These are phyloP conservation scores for Andrena fulva DNA, from an alignment of 2,888 invertebrate genomes.

Conservation along the genomic window DNA sequence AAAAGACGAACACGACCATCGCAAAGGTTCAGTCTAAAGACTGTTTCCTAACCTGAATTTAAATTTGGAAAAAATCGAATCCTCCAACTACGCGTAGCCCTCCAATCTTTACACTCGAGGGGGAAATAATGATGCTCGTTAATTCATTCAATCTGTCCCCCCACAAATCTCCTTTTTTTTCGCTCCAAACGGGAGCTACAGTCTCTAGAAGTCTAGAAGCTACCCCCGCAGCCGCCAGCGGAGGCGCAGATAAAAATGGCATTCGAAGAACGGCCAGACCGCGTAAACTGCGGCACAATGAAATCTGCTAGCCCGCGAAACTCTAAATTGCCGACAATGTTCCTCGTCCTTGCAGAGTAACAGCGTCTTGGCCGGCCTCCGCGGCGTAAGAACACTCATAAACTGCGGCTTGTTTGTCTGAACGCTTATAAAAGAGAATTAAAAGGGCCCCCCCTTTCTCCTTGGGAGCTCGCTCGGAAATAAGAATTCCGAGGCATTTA, in stretches of 20 bases:
- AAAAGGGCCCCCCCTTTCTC: slow-evolving; percentile 44
- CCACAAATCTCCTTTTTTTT: too few relatives aligned
- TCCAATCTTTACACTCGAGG: too few relatives aligned
- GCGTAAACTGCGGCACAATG: slow-evolving; percentile 16
- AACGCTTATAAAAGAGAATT: slow-evolving; percentile 69
- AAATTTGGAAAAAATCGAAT: too few relatives aligned
- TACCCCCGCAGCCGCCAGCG: too few relatives aligned
- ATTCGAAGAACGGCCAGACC: too few relatives aligned
- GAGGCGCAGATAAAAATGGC: too few relatives aligned
- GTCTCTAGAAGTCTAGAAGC: not conserved
- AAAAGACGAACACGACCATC: too few relatives aligned
- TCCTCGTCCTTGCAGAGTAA: slow-evolving; percentile 52
- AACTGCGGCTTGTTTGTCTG: slow-evolving; percentile 67
- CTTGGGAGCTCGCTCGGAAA: slow-evolving; percentile 54
- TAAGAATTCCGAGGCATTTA: slow-evolving; percentile 67
- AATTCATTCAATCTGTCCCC: too few relatives aligned
- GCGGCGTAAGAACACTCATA: slow-evolving; percentile 62
- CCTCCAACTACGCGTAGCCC: too few relatives aligned
- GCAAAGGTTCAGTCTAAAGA: too few relatives aligned
- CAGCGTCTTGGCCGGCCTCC: slow-evolving; percentile 45
- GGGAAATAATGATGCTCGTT: too few relatives aligned
- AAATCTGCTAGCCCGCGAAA: slow-evolving; percentile 24
- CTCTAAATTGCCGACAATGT: slow-evolving; percentile 39
- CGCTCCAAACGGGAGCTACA: not conserved
- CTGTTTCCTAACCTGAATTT: too few relatives aligned